Conservation (phyloP, 2,113 vertebrate genomes). For the Takifugu bimaculatus region DNA sequence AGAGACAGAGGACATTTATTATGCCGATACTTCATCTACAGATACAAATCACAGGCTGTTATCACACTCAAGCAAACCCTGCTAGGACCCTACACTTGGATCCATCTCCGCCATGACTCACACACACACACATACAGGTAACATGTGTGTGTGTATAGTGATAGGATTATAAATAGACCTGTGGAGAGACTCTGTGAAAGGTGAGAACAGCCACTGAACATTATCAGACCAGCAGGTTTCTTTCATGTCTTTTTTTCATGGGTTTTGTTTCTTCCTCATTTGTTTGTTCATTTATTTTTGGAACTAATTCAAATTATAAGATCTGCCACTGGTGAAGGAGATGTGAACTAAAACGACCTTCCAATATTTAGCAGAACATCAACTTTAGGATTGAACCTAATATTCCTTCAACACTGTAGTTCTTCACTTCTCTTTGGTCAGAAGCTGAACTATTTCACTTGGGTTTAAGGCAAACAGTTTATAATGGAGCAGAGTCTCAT, state of each 20-base stretch:
- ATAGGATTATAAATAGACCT: conserved; percentile 68
- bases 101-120: conserved; percentile 60
- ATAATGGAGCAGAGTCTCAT: too few relatives aligned
- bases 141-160: conserved; percentile 21
- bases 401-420: too few relatives aligned
- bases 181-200: conserved; percentile 54
- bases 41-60: conserved; percentile 74
- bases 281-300: neutral
- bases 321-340: conserved; percentile 1
- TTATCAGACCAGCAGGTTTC: conserved; percentile 52
- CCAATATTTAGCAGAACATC: too few relatives aligned
- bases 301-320: neutral
- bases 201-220: conserved; percentile 61
- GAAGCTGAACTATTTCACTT: too few relatives aligned
- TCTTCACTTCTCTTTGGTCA: too few relatives aligned
- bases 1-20: conserved; percentile 67
- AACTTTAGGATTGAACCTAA: too few relatives aligned
- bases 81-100: conserved; percentile 55
- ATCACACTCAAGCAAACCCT: conserved; percentile 71
- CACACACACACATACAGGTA: conserved; percentile 18
- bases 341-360: too few relatives aligned
- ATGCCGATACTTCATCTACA: conserved; percentile 71
- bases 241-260: conserved; percentile 11
- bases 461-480: too few relatives aligned
- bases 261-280: neutral